A percentile compares a stretch with the other conserved stretches of the same genome.
phyloP scores from a whole-genome alignment of 2,797 vertebrate species.

The Pantherophis vulpinus region DNA sequence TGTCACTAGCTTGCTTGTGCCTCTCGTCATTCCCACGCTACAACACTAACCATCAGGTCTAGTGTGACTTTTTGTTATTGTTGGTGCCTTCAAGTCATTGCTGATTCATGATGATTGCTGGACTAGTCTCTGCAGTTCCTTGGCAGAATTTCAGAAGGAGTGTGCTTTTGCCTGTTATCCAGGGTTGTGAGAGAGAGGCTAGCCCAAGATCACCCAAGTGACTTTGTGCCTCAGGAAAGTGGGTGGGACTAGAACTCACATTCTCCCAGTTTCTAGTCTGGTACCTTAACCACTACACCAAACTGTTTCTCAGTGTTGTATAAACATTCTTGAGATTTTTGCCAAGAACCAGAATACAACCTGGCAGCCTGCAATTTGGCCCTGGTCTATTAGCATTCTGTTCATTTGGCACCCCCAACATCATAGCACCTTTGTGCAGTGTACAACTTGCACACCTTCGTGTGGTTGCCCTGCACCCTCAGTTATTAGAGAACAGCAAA shows the following conservation, averaged over 20 bases:
- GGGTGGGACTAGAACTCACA: neutral
- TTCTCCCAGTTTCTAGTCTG: neutral
- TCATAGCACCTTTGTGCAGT: neutral
- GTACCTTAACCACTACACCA: neutral
- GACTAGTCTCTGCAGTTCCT: neutral
- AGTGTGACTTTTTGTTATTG: neutral
- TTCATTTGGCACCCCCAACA: neutral
- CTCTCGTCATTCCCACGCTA: too few species aligned
- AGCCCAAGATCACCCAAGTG: neutral
- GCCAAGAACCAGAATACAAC: constrained; percentile 19
- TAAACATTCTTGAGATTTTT: constrained; percentile 41
- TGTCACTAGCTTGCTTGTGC: too few species aligned
- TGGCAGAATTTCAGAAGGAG: neutral
- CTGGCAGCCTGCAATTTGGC: neutral
- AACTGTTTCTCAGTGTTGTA: constrained; percentile 29
- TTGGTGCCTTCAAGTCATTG: neutral
- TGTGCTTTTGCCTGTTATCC: neutral
- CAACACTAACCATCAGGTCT: neutral
- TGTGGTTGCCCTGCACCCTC: neutral
- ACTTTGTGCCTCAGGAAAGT: neutral
- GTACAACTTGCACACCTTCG: neutral
- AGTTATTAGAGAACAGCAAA: neutral
- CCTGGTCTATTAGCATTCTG: neutral
- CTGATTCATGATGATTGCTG: neutral
- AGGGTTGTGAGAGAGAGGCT: neutral